Evolutionary conservation across 2,113 vertebrate species (phyloP).

Genomic region (Pyrgilauda ruficollis): DNA sequence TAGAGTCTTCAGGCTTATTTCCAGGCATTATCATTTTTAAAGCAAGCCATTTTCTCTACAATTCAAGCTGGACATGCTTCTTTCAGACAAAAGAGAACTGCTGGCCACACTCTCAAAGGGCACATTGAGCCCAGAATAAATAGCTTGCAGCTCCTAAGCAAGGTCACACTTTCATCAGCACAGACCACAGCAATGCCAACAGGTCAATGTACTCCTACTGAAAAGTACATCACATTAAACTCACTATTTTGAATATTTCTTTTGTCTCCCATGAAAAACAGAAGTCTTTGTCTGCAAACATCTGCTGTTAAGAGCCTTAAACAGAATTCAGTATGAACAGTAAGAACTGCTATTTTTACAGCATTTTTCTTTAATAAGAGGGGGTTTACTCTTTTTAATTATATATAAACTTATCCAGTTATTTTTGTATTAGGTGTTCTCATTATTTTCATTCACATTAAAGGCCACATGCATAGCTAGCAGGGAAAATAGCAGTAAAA

Average conservation of each 20-base stretch:
- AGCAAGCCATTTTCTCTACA: not conserved
- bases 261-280: not conserved
- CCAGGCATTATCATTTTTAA: not conserved
- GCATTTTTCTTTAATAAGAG: not conserved
- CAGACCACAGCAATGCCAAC: not conserved
- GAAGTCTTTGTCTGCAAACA: not conserved
- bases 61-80: not conserved
- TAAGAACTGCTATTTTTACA: not conserved
- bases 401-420: not conserved
- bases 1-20: not conserved
- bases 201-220: not conserved
- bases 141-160: not conserved
- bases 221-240: not conserved
- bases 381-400: fast-evolving
- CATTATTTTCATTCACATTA: not conserved
- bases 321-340: not conserved
- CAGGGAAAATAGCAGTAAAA: not conserved
- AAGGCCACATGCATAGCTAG: not conserved
- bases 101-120: not conserved
- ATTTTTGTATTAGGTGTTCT: not conserved
- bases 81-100: not conserved
- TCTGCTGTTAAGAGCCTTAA: not conserved
- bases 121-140: not conserved
- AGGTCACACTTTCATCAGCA: not conserved
- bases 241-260: not conserved